Percentiles rank a stretch among this genome's conserved stretches.
Evolutionary conservation across 2,888 invertebrate genomes (phyloP).

Genomic region (Pasiphila rectangulata): DNA sequence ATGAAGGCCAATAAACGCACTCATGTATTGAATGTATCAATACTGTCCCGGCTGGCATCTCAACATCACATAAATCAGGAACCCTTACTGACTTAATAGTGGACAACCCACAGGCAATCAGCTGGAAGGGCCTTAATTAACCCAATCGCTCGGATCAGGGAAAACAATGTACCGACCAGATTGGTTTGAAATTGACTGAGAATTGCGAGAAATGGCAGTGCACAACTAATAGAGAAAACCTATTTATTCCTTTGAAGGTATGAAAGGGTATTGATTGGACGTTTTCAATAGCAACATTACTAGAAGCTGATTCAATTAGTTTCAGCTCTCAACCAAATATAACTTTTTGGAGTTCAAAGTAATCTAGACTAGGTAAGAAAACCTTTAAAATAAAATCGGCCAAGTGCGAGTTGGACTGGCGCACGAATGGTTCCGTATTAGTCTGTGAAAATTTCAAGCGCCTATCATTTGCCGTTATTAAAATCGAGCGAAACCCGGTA

Average conservation of each 20-base stretch:
- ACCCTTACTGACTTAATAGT: slow-evolving; percentile 40
- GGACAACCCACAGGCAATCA: slow-evolving; percentile 51
- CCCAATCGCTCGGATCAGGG: slow-evolving; percentile 42
- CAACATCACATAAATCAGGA: slow-evolving; percentile 19
- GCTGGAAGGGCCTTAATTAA: slow-evolving; percentile 48
- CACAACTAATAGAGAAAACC: slow-evolving; percentile 20
- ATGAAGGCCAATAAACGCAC: background rate
- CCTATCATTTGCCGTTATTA: too few relatives aligned
- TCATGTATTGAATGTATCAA: background rate
- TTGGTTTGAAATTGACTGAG: slow-evolving; percentile 35
- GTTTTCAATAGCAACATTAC: slow-evolving; percentile 7
- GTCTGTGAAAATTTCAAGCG: too few relatives aligned
- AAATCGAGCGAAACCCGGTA: too few relatives aligned
- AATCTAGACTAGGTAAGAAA: too few relatives aligned
- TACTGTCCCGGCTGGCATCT: slow-evolving; percentile 3
- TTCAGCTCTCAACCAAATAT: background rate
- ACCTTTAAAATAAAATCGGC: too few relatives aligned
- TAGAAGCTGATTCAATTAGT: background rate
- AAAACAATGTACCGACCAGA: slow-evolving; percentile 46
- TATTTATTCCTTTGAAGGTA: slow-evolving; percentile 23
- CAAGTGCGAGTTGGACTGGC: too few relatives aligned
- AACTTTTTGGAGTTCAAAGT: too few relatives aligned
- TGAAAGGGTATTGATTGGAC: slow-evolving; percentile 11
- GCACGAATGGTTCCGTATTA: too few relatives aligned
- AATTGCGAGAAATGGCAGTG: slow-evolving; percentile 28